phyloP scores from a whole-genome alignment of 2,797 vertebrate species.

The Pangasius larnaudii region DNA sequence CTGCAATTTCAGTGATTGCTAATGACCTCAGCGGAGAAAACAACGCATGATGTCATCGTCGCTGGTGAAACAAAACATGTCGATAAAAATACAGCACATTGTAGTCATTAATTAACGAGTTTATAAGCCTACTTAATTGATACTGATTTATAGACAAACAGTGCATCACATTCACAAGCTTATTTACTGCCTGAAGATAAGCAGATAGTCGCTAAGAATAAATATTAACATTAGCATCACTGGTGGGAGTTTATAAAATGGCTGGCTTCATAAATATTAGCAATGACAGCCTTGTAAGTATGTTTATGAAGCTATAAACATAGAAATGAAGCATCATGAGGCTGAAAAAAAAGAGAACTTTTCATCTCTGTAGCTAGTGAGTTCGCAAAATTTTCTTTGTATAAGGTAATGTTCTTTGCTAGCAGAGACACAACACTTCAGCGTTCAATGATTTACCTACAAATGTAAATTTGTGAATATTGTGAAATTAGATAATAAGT shows the following conservation, averaged over 20 bases:
- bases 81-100: slow-evolving; percentile 72
- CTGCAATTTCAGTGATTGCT: slow-evolving; percentile 53
- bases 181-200: slow-evolving; percentile 70
- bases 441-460: neutral
- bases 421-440: neutral
- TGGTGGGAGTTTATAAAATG: slow-evolving; percentile 18
- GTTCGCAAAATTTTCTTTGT: neutral
- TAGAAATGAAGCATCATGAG: neutral
- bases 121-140: slow-evolving; percentile 76
- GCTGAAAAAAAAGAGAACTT: neutral
- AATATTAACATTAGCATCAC: slow-evolving; percentile 64
- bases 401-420: neutral
- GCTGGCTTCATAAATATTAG: neutral
- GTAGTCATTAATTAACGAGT: slow-evolving; percentile 73
- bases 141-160: slow-evolving; percentile 72
- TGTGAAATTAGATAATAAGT: neutral
- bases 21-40: slow-evolving; percentile 68
- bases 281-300: neutral
- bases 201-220: slow-evolving; percentile 61
- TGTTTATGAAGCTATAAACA: slow-evolving; percentile 8
- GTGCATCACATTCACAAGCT: slow-evolving; percentile 45
- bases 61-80: slow-evolving; percentile 74
- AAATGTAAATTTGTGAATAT: neutral
- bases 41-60: slow-evolving; percentile 80
- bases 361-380: neutral